A percentile compares a stretch with the other conserved stretches of the same genome.
These are phyloP conservation scores for Amblyopsis rosae DNA, from an alignment of 2,113 vertebrate genomes.

Conservation along the genomic window DNA sequence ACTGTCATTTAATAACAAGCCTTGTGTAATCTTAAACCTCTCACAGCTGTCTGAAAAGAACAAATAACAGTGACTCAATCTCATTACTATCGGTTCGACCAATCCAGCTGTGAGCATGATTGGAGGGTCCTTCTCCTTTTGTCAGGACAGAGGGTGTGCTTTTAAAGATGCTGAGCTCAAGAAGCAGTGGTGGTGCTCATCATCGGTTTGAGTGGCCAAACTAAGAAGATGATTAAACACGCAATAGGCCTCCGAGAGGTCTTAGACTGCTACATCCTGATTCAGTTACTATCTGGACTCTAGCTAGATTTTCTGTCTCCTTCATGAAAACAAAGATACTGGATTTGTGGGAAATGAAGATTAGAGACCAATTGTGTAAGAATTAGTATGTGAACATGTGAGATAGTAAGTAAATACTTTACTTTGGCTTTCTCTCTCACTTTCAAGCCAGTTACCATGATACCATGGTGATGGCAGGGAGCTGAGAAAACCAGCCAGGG, in stretches of 20 bases:
- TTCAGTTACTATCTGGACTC: slow-evolving; percentile 1
- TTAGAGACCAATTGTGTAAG: not conserved
- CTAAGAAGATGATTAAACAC: slow-evolving; percentile 34
- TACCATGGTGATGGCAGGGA: slow-evolving; percentile 65
- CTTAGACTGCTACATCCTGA: not conserved
- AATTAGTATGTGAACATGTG: slow-evolving; percentile 16
- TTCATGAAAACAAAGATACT: not conserved
- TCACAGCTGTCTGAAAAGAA: not conserved
- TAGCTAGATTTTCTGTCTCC: not conserved
- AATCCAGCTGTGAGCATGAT: not conserved
- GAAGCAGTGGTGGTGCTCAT: slow-evolving; percentile 39
- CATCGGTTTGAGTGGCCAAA: slow-evolving; percentile 37
- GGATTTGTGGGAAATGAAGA: slow-evolving; percentile 15
- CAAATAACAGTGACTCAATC: not conserved
- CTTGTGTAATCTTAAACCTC: not conserved
- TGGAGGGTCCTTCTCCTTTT: not conserved
- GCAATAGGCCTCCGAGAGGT: not conserved
- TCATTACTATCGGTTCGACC: not conserved
- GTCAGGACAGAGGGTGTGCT: slow-evolving; percentile 20
- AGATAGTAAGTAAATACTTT: not conserved
- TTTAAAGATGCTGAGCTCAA: slow-evolving; percentile 26
- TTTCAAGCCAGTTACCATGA: slow-evolving; percentile 53
- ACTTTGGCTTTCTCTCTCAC: slow-evolving; percentile 11
- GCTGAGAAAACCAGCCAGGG: slow-evolving; percentile 65
- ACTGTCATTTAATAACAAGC: too few species aligned